phyloP scores from a whole-genome alignment of 1,140 invertebrate genomes.

The Nasonia vitripennis region DNA sequence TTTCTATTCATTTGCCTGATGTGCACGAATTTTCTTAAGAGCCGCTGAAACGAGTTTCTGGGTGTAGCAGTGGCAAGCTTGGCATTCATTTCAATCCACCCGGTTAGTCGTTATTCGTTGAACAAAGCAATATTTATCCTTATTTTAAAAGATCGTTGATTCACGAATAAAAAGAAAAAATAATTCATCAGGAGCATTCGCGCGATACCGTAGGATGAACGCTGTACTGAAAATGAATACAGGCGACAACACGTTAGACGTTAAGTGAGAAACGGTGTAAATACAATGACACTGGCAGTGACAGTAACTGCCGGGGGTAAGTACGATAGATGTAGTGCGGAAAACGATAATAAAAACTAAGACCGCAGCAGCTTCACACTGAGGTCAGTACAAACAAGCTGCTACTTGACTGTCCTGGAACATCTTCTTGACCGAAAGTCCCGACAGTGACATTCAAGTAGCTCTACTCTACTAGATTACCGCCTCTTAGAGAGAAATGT shows the following conservation, averaged over 20 bases:
- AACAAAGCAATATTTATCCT: no score
- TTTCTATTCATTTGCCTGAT: background rate
- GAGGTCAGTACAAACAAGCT: background rate
- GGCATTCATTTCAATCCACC: no score
- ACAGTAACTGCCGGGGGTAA: background rate
- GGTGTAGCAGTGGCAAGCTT: no score
- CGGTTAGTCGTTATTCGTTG: no score
- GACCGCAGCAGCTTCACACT: background rate
- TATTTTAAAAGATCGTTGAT: no score
- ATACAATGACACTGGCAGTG: background rate
- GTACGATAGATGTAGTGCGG: background rate
- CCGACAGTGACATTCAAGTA: background rate
- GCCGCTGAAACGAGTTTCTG: no score
- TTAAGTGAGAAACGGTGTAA: background rate
- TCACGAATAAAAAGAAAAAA: no score
- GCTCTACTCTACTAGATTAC: background rate
- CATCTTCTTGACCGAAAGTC: background rate
- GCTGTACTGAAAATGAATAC: background rate
- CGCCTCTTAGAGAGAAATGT: background rate
- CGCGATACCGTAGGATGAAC: no score
- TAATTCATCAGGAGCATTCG: no score
- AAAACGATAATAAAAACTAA: background rate
- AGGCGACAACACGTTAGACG: background rate
- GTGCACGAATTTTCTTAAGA: background rate
- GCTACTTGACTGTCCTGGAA: background rate